phyloP scores from a whole-genome alignment of 1,140 invertebrate species.

The Pseudoatta argentina region DNA sequence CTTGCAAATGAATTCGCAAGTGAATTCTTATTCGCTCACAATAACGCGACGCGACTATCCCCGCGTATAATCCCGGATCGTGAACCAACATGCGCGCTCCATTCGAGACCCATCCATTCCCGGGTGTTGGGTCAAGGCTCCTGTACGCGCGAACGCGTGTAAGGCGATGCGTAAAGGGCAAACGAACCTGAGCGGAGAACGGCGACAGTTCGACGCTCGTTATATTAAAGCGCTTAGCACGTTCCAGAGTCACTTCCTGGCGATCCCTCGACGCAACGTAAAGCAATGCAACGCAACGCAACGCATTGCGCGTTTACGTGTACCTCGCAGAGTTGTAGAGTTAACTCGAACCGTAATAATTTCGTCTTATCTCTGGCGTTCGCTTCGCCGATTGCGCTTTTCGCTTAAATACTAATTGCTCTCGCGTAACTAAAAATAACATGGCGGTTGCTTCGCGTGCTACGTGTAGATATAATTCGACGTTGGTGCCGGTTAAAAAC shows the following conservation, averaged over 20 bases:
- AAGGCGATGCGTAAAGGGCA: constrained; percentile 44
- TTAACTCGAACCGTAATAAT: constrained; percentile 58
- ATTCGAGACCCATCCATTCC: background rate
- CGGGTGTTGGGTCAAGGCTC: constrained; percentile 11
- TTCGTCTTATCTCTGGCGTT: constrained; percentile 58
- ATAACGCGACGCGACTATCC: constrained; percentile 2
- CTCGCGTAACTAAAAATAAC: constrained; percentile 36
- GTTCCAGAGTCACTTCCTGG: constrained; percentile 72
- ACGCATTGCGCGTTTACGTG: background rate
- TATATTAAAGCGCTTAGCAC: constrained; percentile 75
- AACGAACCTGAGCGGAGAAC: constrained; percentile 56
- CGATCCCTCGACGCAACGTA: background rate
- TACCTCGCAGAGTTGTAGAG: constrained; percentile 8
- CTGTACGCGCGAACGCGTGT: constrained; percentile 11
- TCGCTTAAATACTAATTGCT: constrained; percentile 50
- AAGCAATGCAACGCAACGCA: background rate
- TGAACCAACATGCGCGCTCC: background rate
- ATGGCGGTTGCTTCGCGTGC: background rate
- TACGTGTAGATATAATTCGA: background rate
- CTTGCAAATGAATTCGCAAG: constrained; percentile 57
- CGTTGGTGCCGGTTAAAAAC: background rate
- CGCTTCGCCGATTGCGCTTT: constrained; percentile 30
- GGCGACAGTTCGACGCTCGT: constrained; percentile 49
- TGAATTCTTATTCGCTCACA: constrained; percentile 52
- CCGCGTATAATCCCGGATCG: background rate